Percentiles rank a stretch among this genome's conserved stretches.
These are phyloP conservation scores for Parnassius orleans DNA, from an alignment of 2,888 invertebrate genomes.

Conservation along the genomic window DNA sequence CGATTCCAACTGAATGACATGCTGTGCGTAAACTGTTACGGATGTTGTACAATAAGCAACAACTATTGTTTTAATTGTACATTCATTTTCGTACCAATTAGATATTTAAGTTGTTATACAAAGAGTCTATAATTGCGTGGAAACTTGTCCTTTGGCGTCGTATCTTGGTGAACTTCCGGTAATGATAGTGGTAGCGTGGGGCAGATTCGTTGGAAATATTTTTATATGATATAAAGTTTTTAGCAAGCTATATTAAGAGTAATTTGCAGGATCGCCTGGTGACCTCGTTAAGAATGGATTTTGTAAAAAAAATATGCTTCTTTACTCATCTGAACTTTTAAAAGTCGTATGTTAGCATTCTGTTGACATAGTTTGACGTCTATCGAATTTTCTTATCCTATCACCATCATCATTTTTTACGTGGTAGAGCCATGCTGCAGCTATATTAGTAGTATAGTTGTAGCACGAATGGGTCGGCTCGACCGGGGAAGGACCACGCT, in stretches of 20 bases:
- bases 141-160: background rate
- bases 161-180: slow-evolving; percentile 3
- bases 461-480: too few species aligned
- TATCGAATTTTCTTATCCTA: too few species aligned
- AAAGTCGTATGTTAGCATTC: too few species aligned
- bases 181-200: background rate
- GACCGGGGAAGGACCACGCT: too few species aligned
- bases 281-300: too few species aligned
- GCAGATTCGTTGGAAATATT: background rate
- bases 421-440: too few species aligned
- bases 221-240: background rate
- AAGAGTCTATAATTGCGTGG: background rate
- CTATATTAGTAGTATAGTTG: too few species aligned
- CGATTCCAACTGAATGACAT: slow-evolving; percentile 37
- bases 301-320: background rate
- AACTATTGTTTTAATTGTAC: background rate
- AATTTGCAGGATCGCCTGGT: background rate
- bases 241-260: background rate
- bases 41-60: slow-evolving; percentile 30
- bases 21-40: slow-evolving; percentile 37
- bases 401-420: too few species aligned
- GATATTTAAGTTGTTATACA: background rate
- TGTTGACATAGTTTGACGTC: too few species aligned
- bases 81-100: background rate
- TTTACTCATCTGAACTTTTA: too few species aligned